A percentile compares a stretch with the other conserved stretches of the same genome.
phyloP scores from a whole-genome alignment of 2,113 vertebrate species.

The Vireo altiloquus region DNA sequence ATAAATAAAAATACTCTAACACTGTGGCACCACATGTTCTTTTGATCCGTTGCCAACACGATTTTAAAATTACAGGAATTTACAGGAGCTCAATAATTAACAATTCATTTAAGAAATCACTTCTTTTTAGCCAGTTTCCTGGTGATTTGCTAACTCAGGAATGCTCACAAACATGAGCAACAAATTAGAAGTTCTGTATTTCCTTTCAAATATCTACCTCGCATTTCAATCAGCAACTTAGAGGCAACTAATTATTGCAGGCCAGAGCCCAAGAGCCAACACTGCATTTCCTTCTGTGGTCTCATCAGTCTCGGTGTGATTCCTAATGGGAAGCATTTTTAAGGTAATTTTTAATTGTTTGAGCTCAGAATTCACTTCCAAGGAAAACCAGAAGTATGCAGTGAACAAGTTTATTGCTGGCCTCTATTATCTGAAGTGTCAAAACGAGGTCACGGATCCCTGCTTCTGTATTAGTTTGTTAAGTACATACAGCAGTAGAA shows the following conservation, averaged over 20 bases:
- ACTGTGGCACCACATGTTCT: slow-evolving; percentile 70
- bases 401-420: not conserved
- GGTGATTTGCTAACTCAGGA: slow-evolving; percentile 20
- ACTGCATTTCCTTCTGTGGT: not conserved
- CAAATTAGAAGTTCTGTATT: not conserved
- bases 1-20: slow-evolving; percentile 79
- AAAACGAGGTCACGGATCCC: not conserved
- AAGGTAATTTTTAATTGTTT: not conserved
- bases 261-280: not conserved
- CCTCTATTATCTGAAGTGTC: not conserved
- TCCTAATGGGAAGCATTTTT: not conserved
- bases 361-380: not conserved
- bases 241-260: not conserved
- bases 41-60: slow-evolving; percentile 41
- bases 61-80: slow-evolving; percentile 49
- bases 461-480: not conserved
- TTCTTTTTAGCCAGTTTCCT: not conserved
- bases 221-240: not conserved
- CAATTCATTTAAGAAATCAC: not conserved
- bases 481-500: not conserved
- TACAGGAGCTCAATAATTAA: slow-evolving; percentile 36
- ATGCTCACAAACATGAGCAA: not conserved
- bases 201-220: not conserved
- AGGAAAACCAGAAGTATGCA: not conserved
- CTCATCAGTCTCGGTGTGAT: not conserved